Conservation (phyloP, 2,797 vertebrate species). For the Cirrhinus molitorella region DNA sequence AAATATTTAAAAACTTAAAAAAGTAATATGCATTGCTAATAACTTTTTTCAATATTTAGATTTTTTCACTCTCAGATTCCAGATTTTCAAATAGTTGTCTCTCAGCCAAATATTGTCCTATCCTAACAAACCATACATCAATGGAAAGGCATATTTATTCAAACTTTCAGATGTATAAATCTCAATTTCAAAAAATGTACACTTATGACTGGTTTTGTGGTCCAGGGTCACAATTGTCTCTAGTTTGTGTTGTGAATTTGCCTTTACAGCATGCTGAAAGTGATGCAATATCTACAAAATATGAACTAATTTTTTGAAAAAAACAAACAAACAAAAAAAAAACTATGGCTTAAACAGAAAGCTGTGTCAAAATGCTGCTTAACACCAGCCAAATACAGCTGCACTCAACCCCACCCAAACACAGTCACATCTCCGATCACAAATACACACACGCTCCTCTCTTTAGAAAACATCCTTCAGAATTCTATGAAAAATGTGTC, state of each 20-base stretch:
- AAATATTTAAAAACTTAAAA: no score
- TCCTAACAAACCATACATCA: no score
- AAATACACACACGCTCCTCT: constrained; percentile 8
- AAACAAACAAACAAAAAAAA: background rate
- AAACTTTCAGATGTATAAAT: no score
- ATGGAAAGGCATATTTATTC: no score
- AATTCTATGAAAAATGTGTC: background rate
- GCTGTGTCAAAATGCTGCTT: background rate
- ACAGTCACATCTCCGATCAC: background rate
- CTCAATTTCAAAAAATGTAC: no score
- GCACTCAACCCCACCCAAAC: constrained; percentile 37
- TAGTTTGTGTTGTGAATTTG: background rate
- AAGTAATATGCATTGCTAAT: no score
- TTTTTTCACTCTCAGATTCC: no score
- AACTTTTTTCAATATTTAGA: no score
- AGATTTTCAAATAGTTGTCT: no score
- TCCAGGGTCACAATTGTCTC: no score
- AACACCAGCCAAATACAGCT: constrained; percentile 23
- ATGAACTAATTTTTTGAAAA: background rate
- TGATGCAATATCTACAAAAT: background rate
- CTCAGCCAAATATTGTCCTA: no score
- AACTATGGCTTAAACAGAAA: background rate
- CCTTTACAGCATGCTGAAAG: background rate
- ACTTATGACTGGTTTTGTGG: background rate
- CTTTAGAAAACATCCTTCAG: background rate